Base-by-base conservation (phyloP, 2,888 invertebrate genomes). In the Torymus aiolomorphi region DNA sequence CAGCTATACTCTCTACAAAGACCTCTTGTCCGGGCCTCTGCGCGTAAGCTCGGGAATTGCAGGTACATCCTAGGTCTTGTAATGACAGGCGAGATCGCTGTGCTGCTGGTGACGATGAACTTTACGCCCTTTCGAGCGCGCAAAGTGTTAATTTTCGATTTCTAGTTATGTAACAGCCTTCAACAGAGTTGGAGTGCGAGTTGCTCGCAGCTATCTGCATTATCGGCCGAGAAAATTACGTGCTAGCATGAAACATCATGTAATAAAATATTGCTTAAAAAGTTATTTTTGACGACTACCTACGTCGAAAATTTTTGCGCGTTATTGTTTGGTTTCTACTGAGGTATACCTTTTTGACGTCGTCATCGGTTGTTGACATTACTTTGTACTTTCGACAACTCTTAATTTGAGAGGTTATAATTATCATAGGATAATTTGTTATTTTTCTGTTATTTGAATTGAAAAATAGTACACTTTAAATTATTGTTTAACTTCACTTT, bases 21-120 rank as follows among this genome's bases (percentile, higher is more conserved):
- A 92, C 82, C 89, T 94, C 83, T 93, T 94, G 81, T 92, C 92
- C 83, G 93, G 93, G 85, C 92, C 93, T 84, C 88, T 95, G 78
- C 92, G 92, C 82, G 92, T 93, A 80, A 92, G 91, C 84, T 92
- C 93, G 79, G 93, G 94, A 84, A 91, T 93, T 80, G 92, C 92
- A 88, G 93, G 94, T 94, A 78, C 42, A 8, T 8, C 42, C 1
- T 1, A 8, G 1, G 42, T 42, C 42, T 42, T 42, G 42, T 42
- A 42, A 42, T 42, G 42, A 42, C 42, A 8, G 1, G 1, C 42
- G 8, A 42, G 8, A 42, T 42, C 42, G 8, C 8, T 8, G 42
- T 42, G 42, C 1, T 42, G 42, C 42, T 42, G 42, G 8, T 42
- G 42, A 8, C 42, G 42, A 42, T 42, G 42, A 8, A 42, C 8